Percentiles rank a stretch among this genome's conserved stretches.
Evolutionary conservation across 2,888 invertebrate species (phyloP).

Genomic region (Teleiodes luculella): DNA sequence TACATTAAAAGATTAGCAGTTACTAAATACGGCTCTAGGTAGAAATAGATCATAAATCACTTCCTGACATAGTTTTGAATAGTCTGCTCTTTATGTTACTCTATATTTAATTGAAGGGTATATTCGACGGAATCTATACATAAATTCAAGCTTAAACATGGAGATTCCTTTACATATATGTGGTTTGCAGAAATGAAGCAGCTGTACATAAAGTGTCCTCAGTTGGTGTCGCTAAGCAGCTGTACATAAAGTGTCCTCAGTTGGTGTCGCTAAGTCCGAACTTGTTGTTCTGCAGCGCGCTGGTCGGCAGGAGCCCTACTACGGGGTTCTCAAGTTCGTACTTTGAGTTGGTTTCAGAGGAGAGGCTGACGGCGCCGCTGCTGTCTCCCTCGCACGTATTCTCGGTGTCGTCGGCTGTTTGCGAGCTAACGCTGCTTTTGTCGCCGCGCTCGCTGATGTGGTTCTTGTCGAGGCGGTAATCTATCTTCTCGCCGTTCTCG

Average conservation of each 20-base stretch:
- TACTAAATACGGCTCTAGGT: no score
- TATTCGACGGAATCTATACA: no score
- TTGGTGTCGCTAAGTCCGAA: conserved; percentile 60
- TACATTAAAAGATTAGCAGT: no score
- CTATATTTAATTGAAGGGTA: no score
- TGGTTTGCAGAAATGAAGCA: no score
- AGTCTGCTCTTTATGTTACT: no score
- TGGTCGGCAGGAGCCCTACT: conserved; percentile 63
- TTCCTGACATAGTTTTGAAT: no score
- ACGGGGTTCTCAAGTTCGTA: conserved; percentile 73
- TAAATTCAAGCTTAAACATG: no score
- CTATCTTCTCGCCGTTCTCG: conserved; percentile 57
- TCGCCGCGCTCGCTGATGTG: conserved; percentile 49
- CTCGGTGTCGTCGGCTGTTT: conserved; percentile 67
- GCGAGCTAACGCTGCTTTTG: conserved; percentile 64
- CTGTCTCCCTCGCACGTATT: conserved; percentile 69
- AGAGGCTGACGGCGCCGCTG: conserved; percentile 69
- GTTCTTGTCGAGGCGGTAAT: conserved; percentile 51
- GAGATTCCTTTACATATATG: no score
- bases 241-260: conserved; percentile 28
- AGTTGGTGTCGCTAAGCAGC: conserved; percentile 18
- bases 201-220: conserved; percentile 23
- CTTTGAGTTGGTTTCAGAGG: conserved; percentile 70
- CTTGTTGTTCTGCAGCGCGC: conserved; percentile 53
- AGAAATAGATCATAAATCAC: no score